Evolutionary conservation across 1,140 invertebrate genomes (phyloP).

Genomic region (Sinella curviseta): DNA sequence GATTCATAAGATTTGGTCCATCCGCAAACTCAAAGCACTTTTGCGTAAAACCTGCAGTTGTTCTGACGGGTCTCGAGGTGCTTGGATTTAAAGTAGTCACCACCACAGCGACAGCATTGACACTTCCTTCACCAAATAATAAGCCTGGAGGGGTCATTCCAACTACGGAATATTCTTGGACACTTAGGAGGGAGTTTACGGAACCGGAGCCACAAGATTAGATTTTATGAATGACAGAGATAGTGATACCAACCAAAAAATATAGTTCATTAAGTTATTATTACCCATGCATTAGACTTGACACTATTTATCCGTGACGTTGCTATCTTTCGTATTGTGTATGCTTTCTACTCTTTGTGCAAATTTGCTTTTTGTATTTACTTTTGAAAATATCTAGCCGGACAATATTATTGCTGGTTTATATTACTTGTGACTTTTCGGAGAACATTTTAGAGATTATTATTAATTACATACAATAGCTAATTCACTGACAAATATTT

Average conservation of each 20-base stretch:
- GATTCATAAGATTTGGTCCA: slow-evolving; percentile 48
- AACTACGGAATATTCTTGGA: slow-evolving; percentile 61
- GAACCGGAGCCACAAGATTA: slow-evolving; percentile 68
- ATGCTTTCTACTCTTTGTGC: no score
- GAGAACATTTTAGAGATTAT: no score
- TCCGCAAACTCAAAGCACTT: slow-evolving; percentile 20
- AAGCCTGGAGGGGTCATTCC: neutral
- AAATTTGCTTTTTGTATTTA: no score
- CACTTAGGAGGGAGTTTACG: slow-evolving; percentile 81
- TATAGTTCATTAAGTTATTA: neutral
- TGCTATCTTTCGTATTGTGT: no score
- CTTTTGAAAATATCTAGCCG: no score
- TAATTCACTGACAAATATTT: no score
- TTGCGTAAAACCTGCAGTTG: slow-evolving; percentile 66
- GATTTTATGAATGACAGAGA: neutral
- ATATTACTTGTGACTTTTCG: no score
- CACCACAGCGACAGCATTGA: slow-evolving; percentile 67
- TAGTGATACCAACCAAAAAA: neutral
- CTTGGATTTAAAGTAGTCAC: slow-evolving; percentile 82
- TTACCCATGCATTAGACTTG: neutral
- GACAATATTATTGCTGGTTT: no score
- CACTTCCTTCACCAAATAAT: slow-evolving; percentile 10
- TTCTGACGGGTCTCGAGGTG: slow-evolving; percentile 79
- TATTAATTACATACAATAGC: no score
- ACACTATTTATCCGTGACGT: no score